Conservation (phyloP, 2,113 vertebrate species). For the Otolemur garnettii region DNA sequence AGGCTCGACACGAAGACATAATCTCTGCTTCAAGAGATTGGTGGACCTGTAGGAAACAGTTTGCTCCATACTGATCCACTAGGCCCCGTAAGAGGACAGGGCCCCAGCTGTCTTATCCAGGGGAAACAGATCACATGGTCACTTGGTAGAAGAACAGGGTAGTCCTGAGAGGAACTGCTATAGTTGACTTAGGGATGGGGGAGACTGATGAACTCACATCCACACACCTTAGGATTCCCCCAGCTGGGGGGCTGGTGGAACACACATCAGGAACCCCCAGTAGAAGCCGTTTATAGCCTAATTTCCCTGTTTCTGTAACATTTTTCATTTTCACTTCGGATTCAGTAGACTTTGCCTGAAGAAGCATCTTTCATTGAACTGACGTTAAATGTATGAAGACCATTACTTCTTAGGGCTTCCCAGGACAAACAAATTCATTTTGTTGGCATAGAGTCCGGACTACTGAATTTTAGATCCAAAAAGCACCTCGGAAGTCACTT, state of each 20-base stretch:
- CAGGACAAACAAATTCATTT: not conserved
- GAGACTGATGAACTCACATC: accelerated
- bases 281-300: not conserved
- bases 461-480: not conserved
- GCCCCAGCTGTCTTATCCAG: not conserved
- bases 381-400: not conserved
- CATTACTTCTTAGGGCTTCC: not conserved
- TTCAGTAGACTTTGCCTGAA: conserved; percentile 26
- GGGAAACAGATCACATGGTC: not conserved
- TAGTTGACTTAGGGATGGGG: not conserved
- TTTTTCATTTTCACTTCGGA: not conserved
- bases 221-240: not conserved
- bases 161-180: not conserved
- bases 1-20: not conserved
- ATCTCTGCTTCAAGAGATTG: not conserved
- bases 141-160: not conserved
- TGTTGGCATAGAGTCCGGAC: not conserved
- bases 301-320: not conserved
- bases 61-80: accelerated
- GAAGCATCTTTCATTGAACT: not conserved
- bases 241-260: accelerated
- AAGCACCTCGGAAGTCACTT: not conserved
- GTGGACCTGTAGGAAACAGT: not conserved
- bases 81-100: accelerated
- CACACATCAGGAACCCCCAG: not conserved